These are phyloP conservation scores for Thripadectes ignobilis DNA, from an alignment of 2,797 vertebrate genomes.

Conservation along the genomic window DNA sequence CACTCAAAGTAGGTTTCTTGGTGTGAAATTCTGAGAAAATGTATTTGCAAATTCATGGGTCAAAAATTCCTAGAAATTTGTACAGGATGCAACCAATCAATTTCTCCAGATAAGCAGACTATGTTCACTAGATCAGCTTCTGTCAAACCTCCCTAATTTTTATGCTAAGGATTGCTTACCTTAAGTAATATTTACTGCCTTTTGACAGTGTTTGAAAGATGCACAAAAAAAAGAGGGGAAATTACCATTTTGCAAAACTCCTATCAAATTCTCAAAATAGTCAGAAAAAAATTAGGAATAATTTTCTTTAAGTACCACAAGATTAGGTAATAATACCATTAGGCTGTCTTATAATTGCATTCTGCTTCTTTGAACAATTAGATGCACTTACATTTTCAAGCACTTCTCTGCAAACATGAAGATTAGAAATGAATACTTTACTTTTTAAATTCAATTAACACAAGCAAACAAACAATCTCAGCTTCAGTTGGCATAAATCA, in stretches of 20 bases:
- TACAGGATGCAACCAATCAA: neutral
- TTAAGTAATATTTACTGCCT: neutral
- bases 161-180: neutral
- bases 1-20: neutral
- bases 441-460: conserved; percentile 25
- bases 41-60: neutral
- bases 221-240: neutral
- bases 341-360: neutral
- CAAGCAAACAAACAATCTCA: neutral
- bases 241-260: neutral
- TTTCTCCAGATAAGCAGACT: neutral
- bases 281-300: neutral
- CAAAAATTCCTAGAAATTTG: neutral
- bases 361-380: conserved; percentile 5
- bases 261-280: neutral
- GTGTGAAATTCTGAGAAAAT: neutral
- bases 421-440: conserved; percentile 5
- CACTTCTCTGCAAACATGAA: neutral
- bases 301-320: conserved; percentile 6
- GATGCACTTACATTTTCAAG: neutral
- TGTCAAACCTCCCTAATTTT: neutral
- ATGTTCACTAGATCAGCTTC: neutral
- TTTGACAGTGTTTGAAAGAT: neutral
- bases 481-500: neutral
- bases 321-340: conserved; percentile 14